phyloP scores from a whole-genome alignment of 2,888 invertebrate genomes.

The Bembecia ichneumoniformis region DNA sequence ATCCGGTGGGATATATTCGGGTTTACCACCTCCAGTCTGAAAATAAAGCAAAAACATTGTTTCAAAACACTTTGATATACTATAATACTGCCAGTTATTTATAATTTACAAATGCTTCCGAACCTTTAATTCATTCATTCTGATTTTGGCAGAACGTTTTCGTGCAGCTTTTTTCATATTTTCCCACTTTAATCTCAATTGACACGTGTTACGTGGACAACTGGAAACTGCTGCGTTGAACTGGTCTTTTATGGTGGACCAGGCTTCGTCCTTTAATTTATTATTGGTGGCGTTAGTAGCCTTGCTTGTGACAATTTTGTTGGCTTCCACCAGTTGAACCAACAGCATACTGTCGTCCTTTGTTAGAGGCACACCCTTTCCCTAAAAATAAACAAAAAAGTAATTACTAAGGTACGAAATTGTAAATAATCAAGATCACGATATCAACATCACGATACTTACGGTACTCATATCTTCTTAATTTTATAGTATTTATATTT shows the following conservation, averaged over 20 bases:
- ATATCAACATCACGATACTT: too few relatives aligned
- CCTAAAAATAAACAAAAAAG: not conserved
- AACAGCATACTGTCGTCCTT: slow-evolving; percentile 9
- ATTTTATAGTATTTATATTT: too few relatives aligned
- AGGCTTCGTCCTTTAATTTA: slow-evolving; percentile 10
- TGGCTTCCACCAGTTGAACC: slow-evolving; percentile 6
- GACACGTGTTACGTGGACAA: slow-evolving; percentile 6
- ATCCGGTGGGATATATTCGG: slow-evolving; percentile 1
- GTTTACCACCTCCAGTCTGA: slow-evolving; percentile 4
- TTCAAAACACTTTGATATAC: not conserved
- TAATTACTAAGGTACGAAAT: not conserved
- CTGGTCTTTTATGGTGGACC: slow-evolving; percentile 5
- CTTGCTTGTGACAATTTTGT: slow-evolving; percentile 8
- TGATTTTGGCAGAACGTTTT: slow-evolving; percentile 2
- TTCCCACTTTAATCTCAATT: slow-evolving; percentile 13
- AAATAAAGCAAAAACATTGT: not conserved
- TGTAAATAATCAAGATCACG: too few relatives aligned
- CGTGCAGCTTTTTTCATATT: slow-evolving; percentile 12
- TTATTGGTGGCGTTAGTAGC: slow-evolving; percentile 11
- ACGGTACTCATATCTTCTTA: too few relatives aligned
- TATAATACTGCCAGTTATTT: not conserved
- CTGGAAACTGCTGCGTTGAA: slow-evolving; percentile 8
- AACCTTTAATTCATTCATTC: not conserved
- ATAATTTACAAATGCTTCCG: not conserved
- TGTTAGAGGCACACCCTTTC: slow-evolving; percentile 4